Evolutionary conservation across 2,888 invertebrate species (phyloP).

Genomic region (Agrotis segetum): DNA sequence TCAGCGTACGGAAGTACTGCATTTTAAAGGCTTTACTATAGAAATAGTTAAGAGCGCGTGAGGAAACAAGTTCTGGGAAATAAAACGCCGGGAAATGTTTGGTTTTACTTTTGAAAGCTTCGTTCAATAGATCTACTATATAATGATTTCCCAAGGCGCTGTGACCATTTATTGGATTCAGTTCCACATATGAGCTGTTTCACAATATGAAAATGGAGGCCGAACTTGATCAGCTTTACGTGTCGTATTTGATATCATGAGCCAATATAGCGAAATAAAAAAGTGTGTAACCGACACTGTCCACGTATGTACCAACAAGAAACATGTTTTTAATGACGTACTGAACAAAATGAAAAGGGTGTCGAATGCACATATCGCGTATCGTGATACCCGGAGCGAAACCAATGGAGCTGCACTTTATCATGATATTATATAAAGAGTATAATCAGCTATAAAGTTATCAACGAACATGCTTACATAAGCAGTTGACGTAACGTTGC

Average conservation of each 20-base stretch:
- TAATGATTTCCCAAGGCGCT: constrained; percentile 22
- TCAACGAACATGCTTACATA: constrained; percentile 55
- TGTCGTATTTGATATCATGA: constrained; percentile 31
- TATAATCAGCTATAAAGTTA: constrained; percentile 52
- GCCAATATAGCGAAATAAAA: constrained; percentile 36
- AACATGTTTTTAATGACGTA: constrained; percentile 55
- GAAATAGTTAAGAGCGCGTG: neutral
- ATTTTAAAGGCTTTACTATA: constrained; percentile 12
- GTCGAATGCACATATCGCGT: constrained; percentile 56
- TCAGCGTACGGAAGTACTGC: constrained; percentile 12
- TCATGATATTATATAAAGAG: constrained; percentile 52
- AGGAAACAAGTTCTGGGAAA: neutral
- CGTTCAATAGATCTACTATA: constrained; percentile 8
- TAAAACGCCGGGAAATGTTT: constrained; percentile 1
- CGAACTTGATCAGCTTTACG: constrained; percentile 21
- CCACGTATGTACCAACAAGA: constrained; percentile 39
- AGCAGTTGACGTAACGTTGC: constrained; percentile 54
- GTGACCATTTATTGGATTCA: constrained; percentile 5
- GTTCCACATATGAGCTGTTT: constrained; percentile 12
- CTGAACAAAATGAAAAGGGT: constrained; percentile 46
- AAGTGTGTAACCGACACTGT: constrained; percentile 42
- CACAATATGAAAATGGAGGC: constrained; percentile 24
- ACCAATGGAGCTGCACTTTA: constrained; percentile 46
- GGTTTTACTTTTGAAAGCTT: constrained; percentile 5
- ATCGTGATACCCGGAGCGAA: constrained; percentile 48